Conservation (phyloP, 2,888 invertebrate species). For the Phyllotreta cruciferae region DNA sequence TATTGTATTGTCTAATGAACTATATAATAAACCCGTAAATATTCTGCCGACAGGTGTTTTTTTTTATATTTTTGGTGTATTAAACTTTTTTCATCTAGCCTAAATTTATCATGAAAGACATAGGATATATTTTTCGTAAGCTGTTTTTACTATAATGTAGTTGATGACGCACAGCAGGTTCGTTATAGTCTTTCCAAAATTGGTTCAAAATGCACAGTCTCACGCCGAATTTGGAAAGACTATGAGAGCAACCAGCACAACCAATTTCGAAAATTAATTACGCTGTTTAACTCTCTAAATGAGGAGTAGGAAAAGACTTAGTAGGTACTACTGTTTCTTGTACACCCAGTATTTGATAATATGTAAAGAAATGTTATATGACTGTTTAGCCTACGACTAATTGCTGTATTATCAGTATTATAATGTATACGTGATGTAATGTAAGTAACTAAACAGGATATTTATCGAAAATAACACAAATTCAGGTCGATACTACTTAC, state of each 20-base stretch:
- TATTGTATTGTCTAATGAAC: slow-evolving; percentile 46
- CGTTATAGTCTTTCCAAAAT: too few species aligned
- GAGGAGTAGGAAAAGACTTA: slow-evolving; percentile 16
- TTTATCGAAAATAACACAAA: too few species aligned
- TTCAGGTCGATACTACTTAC: too few species aligned
- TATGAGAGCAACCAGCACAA: too few species aligned
- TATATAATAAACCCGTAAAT: slow-evolving; percentile 50
- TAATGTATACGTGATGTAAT: too few species aligned
- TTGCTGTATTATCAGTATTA: too few species aligned
- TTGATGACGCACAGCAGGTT: slow-evolving; percentile 25
- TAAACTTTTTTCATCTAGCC: slow-evolving; percentile 41
- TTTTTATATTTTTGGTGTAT: slow-evolving; percentile 44
- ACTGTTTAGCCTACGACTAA: neutral
- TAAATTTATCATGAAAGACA: slow-evolving; percentile 56
- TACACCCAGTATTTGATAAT: slow-evolving; percentile 25
- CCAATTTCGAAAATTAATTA: too few species aligned
- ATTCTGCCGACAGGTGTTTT: slow-evolving; percentile 48
- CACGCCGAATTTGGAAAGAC: too few species aligned
- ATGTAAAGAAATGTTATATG: slow-evolving; percentile 6
- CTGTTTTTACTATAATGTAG: slow-evolving; percentile 23
- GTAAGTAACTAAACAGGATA: too few species aligned
- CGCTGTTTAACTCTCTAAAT: too few species aligned
- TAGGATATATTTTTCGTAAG: slow-evolving; percentile 46
- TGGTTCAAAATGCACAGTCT: too few species aligned
- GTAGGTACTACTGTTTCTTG: slow-evolving; percentile 17